Evolutionary conservation across 2,888 invertebrate species (phyloP), one percentile per base, ranked within the genome.

Genomic region (Epinotia brunnichana): DNA sequence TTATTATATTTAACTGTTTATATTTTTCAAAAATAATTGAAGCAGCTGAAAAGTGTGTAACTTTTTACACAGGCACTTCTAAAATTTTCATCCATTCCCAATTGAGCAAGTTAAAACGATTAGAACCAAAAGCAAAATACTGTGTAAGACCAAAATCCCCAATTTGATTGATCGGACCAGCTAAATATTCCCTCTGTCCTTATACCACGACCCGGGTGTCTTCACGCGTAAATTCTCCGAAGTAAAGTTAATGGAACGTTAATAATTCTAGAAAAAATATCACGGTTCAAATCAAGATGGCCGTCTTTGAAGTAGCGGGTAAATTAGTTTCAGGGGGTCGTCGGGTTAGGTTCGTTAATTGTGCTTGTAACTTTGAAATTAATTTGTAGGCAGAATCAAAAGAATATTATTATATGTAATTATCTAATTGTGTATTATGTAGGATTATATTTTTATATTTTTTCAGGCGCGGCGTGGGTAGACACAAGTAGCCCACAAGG

Each of bases 211-310:
- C 17, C 44, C 72, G 39, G 48, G 57, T 68, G 57, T 41, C 19
- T 21, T 69, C 68, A 17, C 24, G 62, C 73, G 68, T 57, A 62
- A 73, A 69, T 21, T 56, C 39, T 39, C 7, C 56, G 13, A 57
- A 73, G 68, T 53, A 67, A 72, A 73, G 57, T 73, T 68, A 73
- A 73, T 73, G 73, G 68, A 69, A 73, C 68, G 68, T 63, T 57
- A 68, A 73, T 63, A 73, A 69, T 69, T 68, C 62, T 48, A 51
- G 53, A 62, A 72, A 72, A 73, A 69, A 68, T 73, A 73, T 67
- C 17, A 24, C 19, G 39, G 51, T 51, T 39, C 57, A 73, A 67
- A 73, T 73, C 68, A 53, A 68, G 61, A 72, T 56, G 67, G 57
- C 35, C 62, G 61, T 59, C 57, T 68, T 73, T 73, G 68, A 68